Evolutionary conservation across 2,888 invertebrate species (phyloP).

Genomic region (Linnaemya tessellans): DNA sequence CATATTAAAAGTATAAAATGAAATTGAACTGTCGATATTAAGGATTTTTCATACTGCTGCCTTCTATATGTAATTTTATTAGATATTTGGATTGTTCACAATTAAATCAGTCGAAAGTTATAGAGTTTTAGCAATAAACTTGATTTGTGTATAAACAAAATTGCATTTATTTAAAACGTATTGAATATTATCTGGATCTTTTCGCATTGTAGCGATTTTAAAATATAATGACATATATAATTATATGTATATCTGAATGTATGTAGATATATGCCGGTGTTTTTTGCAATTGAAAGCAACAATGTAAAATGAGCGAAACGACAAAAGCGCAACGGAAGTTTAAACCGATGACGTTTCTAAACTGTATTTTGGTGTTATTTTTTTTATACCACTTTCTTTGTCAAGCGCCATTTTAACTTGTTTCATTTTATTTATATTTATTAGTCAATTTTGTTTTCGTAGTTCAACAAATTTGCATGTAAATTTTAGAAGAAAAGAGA

Average conservation of each 20-base stretch:
- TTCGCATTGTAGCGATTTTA: slow-evolving; percentile 22
- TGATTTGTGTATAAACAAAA: slow-evolving; percentile 8
- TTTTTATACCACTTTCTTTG: slow-evolving; percentile 21
- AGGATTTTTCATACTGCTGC: too few species aligned
- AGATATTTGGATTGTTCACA: neutral
- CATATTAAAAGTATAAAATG: too few species aligned
- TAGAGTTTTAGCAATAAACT: neutral
- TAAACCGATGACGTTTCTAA: slow-evolving; percentile 64
- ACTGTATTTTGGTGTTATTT: slow-evolving; percentile 33
- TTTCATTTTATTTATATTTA: slow-evolving; percentile 43
- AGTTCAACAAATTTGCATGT: slow-evolving; percentile 42
- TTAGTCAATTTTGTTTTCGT: slow-evolving; percentile 51
- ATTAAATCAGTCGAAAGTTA: neutral
- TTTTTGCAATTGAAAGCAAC: slow-evolving; percentile 46
- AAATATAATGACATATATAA: slow-evolving; percentile 56
- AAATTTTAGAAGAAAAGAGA: slow-evolving; percentile 24
- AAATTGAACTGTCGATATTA: too few species aligned
- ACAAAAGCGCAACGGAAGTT: slow-evolving; percentile 65
- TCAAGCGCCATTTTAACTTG: slow-evolving; percentile 67
- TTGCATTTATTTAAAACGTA: slow-evolving; percentile 35
- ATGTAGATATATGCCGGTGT: slow-evolving; percentile 39
- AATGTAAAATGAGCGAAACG: slow-evolving; percentile 27
- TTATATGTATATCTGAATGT: slow-evolving; percentile 24
- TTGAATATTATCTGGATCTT: slow-evolving; percentile 40
- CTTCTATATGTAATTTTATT: slow-evolving; percentile 1